phyloP scores from a whole-genome alignment of 1,140 invertebrate genomes.

The Drepana arcuata region DNA sequence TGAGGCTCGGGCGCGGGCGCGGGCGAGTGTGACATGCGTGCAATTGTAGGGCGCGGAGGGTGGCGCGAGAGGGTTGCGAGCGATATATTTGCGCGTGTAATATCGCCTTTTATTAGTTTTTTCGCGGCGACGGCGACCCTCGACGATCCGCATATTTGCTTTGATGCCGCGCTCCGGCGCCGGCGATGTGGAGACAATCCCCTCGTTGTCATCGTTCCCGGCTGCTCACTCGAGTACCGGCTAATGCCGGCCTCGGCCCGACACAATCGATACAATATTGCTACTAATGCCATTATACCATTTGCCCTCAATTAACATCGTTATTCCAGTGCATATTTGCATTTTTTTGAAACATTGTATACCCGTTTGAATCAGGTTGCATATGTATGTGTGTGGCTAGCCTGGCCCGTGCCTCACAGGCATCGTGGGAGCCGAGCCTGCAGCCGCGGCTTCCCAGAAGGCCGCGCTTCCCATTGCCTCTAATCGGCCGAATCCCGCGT shows the following conservation, averaged over 20 bases:
- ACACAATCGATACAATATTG: too few relatives aligned
- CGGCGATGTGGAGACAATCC: too few relatives aligned
- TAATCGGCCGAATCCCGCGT: too few relatives aligned
- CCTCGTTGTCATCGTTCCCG: slow-evolving; percentile 6
- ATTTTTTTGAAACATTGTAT: too few relatives aligned
- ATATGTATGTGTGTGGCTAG: too few relatives aligned
- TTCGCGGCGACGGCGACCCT: slow-evolving; percentile 39
- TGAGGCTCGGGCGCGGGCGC: too few relatives aligned
- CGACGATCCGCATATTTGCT: slow-evolving; percentile 37
- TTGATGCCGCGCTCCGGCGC: slow-evolving; percentile 24
- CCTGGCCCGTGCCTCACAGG: too few relatives aligned
- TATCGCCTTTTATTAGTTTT: slow-evolving; percentile 62
- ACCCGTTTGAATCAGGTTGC: too few relatives aligned
- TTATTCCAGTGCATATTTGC: too few relatives aligned
- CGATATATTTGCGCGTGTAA: slow-evolving; percentile 25
- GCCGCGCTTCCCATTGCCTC: background rate
- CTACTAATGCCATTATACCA: too few relatives aligned
- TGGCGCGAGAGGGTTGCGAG: background rate
- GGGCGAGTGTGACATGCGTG: background rate
- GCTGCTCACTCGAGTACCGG: slow-evolving; percentile 2
- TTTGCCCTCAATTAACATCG: too few relatives aligned
- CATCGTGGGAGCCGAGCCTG: background rate
- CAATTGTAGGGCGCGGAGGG: background rate
- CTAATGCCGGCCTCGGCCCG: slow-evolving; percentile 8
- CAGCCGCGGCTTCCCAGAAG: background rate